These are phyloP conservation scores for Spialia ferax DNA, from an alignment of 2,888 invertebrate genomes.

Conservation along the genomic window DNA sequence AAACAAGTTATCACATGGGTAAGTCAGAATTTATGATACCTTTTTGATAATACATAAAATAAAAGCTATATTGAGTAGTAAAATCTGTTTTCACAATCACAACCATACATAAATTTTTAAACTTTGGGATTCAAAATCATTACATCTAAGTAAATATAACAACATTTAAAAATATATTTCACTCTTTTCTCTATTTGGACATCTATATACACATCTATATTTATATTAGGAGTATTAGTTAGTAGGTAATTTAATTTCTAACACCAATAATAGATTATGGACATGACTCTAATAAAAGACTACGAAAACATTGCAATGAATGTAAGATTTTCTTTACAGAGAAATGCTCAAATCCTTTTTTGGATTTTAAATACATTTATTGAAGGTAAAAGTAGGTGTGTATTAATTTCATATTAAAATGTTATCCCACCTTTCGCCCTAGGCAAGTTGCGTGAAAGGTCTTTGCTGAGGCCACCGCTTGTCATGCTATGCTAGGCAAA, in stretches of 20 bases:
- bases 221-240: constrained; percentile 25
- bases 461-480: background rate
- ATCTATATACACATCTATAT: constrained; percentile 34
- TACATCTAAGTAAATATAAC: constrained; percentile 49
- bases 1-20: background rate
- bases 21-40: too few species aligned
- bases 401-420: background rate
- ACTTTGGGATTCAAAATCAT: constrained; percentile 64
- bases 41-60: constrained; percentile 1
- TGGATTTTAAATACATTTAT: background rate
- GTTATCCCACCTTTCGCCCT: too few species aligned
- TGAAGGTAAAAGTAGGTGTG: background rate
- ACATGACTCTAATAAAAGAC: too few species aligned
- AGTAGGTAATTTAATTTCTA: constrained; percentile 11
- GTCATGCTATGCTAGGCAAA: background rate
- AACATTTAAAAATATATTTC: constrained; percentile 61
- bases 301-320: background rate
- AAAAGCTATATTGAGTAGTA: constrained; percentile 3
- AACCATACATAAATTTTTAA: constrained; percentile 78
- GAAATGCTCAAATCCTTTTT: constrained; percentile 33
- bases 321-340: constrained; percentile 13
- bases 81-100: constrained; percentile 64
- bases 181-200: constrained; percentile 42
- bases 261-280: constrained; percentile 19
- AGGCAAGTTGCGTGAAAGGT: too few species aligned